phyloP scores from a whole-genome alignment of 2,888 invertebrate species.

The Phortica okadai region DNA sequence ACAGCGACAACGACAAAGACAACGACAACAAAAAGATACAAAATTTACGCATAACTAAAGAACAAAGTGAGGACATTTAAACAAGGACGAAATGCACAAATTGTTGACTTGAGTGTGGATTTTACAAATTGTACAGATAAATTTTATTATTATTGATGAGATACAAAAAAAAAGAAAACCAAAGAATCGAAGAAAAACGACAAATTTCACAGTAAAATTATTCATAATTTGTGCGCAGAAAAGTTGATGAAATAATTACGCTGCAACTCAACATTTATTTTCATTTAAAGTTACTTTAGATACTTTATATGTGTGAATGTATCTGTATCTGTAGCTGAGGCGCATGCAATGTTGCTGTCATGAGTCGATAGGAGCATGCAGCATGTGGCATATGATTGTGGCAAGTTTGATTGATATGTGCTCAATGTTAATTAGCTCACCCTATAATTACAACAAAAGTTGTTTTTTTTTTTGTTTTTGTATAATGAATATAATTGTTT shows the following conservation, averaged over 20 bases:
- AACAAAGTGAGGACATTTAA: slow-evolving; percentile 7
- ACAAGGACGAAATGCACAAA: slow-evolving; percentile 19
- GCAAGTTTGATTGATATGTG: slow-evolving; percentile 69
- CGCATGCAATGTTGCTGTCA: neutral
- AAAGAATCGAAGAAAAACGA: neutral
- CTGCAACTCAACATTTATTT: slow-evolving; percentile 60
- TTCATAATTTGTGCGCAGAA: slow-evolving; percentile 57
- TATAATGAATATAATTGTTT: slow-evolving; percentile 38
- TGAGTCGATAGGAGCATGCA: neutral
- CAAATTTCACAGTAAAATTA: slow-evolving; percentile 50
- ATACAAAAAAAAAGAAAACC: slow-evolving; percentile 41
- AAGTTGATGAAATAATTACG: slow-evolving; percentile 59
- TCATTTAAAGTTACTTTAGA: slow-evolving; percentile 48
- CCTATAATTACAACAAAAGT: slow-evolving; percentile 70
- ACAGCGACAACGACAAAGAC: neutral
- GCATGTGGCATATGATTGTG: slow-evolving; percentile 29
- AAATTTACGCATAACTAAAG: neutral
- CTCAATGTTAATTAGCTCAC: slow-evolving; percentile 60
- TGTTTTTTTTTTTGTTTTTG: neutral
- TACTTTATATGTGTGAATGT: neutral
- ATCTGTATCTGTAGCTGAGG: neutral
- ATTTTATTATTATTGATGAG: slow-evolving; percentile 69
- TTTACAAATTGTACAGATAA: slow-evolving; percentile 62
- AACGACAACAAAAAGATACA: slow-evolving; percentile 9
- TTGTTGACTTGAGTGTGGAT: slow-evolving; percentile 32